Evolutionary conservation across 2,797 vertebrate species (phyloP).

Genomic region (Macrochelys suwanniensis): DNA sequence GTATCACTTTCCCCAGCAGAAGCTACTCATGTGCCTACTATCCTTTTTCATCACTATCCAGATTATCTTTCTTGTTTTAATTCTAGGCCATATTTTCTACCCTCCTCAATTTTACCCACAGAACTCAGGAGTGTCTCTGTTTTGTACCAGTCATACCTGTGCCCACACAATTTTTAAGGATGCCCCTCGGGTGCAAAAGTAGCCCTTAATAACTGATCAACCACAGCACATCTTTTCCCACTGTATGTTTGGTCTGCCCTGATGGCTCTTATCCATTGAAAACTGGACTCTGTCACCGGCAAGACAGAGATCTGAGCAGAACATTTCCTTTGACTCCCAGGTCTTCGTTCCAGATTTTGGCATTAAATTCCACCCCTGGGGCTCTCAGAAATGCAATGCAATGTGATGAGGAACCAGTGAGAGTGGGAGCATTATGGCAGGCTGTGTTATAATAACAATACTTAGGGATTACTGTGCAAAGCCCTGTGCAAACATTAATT

Average conservation of each 20-base stretch:
- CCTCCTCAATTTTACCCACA: rapidly evolving
- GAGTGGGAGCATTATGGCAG: background rate
- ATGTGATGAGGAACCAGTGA: background rate
- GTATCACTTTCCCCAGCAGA: background rate
- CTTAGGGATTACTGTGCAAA: conserved; percentile 26
- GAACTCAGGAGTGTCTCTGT: background rate
- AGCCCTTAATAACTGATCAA: background rate
- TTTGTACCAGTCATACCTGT: rapidly evolving
- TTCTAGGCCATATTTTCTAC: background rate
- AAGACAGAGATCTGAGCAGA: background rate
- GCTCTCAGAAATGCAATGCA: background rate
- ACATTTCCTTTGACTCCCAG: background rate
- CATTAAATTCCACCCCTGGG: background rate
- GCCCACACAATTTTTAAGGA: background rate
- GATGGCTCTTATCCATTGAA: background rate
- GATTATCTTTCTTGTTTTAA: background rate
- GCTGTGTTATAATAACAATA: conserved; percentile 7
- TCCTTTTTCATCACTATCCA: background rate
- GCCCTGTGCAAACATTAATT: conserved; percentile 32
- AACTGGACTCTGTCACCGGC: background rate
- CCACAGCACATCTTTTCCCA: background rate
- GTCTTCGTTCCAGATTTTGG: background rate
- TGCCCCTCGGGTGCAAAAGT: background rate
- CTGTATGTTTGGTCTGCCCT: background rate
- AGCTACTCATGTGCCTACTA: background rate